Evolutionary conservation across 2,888 invertebrate species (phyloP).

Genomic region (Drosophila histrio): DNA sequence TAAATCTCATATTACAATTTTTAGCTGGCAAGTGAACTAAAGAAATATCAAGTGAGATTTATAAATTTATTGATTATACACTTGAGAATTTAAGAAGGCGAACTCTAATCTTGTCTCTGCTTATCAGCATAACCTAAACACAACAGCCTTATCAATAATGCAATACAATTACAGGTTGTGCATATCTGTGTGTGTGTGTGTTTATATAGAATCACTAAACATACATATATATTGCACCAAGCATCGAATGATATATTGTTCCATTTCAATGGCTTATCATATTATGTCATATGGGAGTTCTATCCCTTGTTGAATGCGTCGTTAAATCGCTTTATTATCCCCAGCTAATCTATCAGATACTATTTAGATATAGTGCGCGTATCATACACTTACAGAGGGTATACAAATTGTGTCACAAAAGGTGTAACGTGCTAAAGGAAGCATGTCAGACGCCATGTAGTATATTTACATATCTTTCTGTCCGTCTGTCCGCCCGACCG

Average conservation of each 20-base stretch:
- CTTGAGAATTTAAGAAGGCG: background rate
- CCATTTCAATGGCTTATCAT: conserved; percentile 30
- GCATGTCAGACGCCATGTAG: too few relatives aligned
- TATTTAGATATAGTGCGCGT: conserved; percentile 42
- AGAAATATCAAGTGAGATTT: background rate
- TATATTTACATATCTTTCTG: too few relatives aligned
- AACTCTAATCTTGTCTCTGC: conserved; percentile 10
- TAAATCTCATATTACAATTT: background rate
- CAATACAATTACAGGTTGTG: background rate
- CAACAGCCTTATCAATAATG: conserved; percentile 13
- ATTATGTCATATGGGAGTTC: conserved; percentile 24
- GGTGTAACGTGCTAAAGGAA: too few relatives aligned
- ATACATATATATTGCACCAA: conserved; percentile 18
- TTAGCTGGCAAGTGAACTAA: background rate
- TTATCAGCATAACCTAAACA: conserved; percentile 4
- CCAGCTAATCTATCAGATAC: conserved; percentile 34
- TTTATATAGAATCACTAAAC: background rate
- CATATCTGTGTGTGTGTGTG: background rate
- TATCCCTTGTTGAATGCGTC: conserved; percentile 21
- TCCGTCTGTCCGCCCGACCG: too few relatives aligned
- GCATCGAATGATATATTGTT: conserved; percentile 22
- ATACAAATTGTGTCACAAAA: too few relatives aligned
- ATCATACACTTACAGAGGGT: too few relatives aligned
- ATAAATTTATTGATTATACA: conserved; percentile 1
- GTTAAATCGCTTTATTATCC: conserved; percentile 58